phyloP scores from a whole-genome alignment of 2,113 vertebrate genomes.

The Aegithalos caudatus region DNA sequence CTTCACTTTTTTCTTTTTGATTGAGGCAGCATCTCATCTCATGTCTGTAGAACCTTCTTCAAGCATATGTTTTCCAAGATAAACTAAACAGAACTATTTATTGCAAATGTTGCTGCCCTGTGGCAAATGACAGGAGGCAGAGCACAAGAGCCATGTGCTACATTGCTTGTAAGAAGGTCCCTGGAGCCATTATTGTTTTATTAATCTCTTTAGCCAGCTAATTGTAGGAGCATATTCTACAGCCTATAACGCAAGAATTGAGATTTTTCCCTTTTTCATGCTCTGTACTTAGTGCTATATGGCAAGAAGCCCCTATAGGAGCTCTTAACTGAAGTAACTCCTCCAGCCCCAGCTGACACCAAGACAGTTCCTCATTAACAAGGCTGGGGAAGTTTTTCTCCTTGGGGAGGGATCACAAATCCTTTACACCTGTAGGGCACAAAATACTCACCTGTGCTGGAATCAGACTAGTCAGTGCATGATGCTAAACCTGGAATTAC shows the following conservation, averaged over 20 bases:
- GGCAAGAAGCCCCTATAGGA: background rate
- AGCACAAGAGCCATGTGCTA: background rate
- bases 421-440: background rate
- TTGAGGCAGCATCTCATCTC: background rate
- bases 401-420: background rate
- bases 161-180: background rate
- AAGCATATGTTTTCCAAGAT: background rate
- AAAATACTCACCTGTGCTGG: background rate
- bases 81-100: background rate
- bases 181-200: background rate
- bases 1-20: background rate
- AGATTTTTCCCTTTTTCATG: background rate
- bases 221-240: background rate
- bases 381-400: background rate
- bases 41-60: background rate
- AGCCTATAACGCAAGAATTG: background rate
- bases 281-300: background rate
- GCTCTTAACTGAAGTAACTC: background rate
- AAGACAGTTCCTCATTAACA: background rate
- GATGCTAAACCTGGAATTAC: background rate
- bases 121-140: background rate
- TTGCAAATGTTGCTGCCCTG: background rate
- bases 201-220: background rate
- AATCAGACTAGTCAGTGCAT: background rate
- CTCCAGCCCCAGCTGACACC: background rate